Evolutionary conservation across 1,140 invertebrate species (phyloP), one percentile per base, ranked within the genome.

Genomic region (Belonocnema kinseyi): DNA sequence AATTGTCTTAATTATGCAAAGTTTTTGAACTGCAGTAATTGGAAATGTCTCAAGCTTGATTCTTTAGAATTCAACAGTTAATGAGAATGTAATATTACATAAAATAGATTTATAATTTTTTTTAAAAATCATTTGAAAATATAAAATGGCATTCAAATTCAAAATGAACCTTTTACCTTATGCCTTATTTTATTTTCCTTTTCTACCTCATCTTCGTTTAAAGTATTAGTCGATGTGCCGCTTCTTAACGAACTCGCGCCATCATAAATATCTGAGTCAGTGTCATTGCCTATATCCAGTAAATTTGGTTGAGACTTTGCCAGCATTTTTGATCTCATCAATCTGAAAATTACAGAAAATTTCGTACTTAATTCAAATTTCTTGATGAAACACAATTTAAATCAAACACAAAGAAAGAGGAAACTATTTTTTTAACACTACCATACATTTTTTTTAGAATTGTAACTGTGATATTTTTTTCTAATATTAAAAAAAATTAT

Each of bases 231-330:
- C 3, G 87, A 89, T 10, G 87, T 80, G 2, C 88, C 87, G 61
- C 87, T 90, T 84, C 81, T 82, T 40, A 88, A 79, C 0, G 87
- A 88, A 66, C 66, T 85, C 7, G 87, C 81, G 10, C 88, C 86
- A 56, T 89, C 86, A 54, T 89, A 89, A 54, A 89, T 89, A 71
- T 87, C 86, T 8, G 85, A 86, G 78, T 90, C 88, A 54, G 87
- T 89, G 56, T 90, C 90, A 51, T 90, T 90, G 14, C 86, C 81
- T 21, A 90, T 87, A 19, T 88, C 88, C 2, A 90, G 72, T 13
- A 92, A 80, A 87, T 92, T 92, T 3, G 92, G 92, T 73, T 92
- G 91, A 7, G 92, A 92, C 73, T 91, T 88, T 1, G 91, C 91
- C 71, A 92, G 76, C 87, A 89, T 89, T 46, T 86, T 85, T 19